Conservation (phyloP, 1,140 invertebrate species). For the Drosophila sp. region DNA sequence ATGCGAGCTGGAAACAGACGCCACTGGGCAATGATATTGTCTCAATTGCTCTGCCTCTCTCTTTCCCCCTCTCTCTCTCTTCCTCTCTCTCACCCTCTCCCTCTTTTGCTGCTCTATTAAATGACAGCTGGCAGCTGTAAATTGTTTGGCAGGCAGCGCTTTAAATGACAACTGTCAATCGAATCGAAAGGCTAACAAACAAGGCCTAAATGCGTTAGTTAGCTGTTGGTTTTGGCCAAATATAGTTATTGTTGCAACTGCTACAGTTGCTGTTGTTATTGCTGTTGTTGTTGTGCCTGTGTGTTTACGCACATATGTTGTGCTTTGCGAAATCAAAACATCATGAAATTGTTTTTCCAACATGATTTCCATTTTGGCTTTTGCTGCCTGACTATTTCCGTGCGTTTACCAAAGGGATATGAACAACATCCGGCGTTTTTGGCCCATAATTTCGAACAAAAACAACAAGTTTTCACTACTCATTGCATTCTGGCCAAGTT, state of each 20-base stretch:
- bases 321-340: slow-evolving; percentile 72
- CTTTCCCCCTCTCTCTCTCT: neutral
- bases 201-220: slow-evolving; percentile 18
- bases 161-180: slow-evolving; percentile 79
- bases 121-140: slow-evolving; percentile 55
- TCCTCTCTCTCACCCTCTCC: neutral
- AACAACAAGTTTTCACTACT: slow-evolving; percentile 82
- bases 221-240: neutral
- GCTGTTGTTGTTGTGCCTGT: slow-evolving; percentile 6
- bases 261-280: neutral
- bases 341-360: slow-evolving; percentile 81
- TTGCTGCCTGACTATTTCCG: slow-evolving; percentile 64
- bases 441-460: slow-evolving; percentile 77
- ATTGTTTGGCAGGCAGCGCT: slow-evolving; percentile 58
- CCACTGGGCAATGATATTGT: slow-evolving; percentile 36
- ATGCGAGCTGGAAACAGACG: slow-evolving; percentile 1
- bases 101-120: slow-evolving; percentile 33
- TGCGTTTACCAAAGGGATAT: slow-evolving; percentile 80
- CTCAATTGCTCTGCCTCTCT: neutral
- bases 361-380: slow-evolving; percentile 75
- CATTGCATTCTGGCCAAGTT: slow-evolving; percentile 77
- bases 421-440: slow-evolving; percentile 79
- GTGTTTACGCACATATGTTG: slow-evolving; percentile 72
- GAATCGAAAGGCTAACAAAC: slow-evolving; percentile 41
- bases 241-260: neutral